phyloP scores from a whole-genome alignment of 64 coral and sea anemone species.

The Exaiptasia diaphana region DNA sequence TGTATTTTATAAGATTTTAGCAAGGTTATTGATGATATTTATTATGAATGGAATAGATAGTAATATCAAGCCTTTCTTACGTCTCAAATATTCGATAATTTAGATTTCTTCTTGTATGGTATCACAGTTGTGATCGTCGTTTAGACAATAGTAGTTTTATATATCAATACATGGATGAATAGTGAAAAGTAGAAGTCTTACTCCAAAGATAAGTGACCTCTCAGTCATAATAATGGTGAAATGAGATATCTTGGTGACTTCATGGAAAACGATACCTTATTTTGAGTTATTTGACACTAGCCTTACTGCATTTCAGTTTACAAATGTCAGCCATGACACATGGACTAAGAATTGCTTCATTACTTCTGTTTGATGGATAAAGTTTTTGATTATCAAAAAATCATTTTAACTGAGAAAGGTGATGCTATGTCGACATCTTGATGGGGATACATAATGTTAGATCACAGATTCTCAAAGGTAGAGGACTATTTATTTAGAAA shows the following conservation, averaged over 20 bases:
- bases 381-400: neutral
- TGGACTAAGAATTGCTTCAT: neutral
- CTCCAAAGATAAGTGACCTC: neutral
- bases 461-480: neutral
- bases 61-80: no score
- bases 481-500: no score
- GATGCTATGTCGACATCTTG: neutral
- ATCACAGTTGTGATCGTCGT: no score
- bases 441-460: neutral
- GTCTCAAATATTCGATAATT: no score
- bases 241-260: neutral
- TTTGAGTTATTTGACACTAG: neutral
- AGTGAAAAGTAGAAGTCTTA: no score
- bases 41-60: no score
- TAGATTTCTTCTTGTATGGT: no score
- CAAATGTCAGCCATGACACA: constrained; percentile 1
- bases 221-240: neutral
- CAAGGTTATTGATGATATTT: no score
- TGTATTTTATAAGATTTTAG: no score
- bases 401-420: neutral
- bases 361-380: neutral
- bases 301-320: neutral
- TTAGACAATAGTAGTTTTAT: no score
- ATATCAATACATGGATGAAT: no score
- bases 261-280: constrained; percentile 2